These are phyloP conservation scores for Thera obeliscata DNA, from an alignment of 2,888 invertebrate genomes.

Conservation along the genomic window DNA sequence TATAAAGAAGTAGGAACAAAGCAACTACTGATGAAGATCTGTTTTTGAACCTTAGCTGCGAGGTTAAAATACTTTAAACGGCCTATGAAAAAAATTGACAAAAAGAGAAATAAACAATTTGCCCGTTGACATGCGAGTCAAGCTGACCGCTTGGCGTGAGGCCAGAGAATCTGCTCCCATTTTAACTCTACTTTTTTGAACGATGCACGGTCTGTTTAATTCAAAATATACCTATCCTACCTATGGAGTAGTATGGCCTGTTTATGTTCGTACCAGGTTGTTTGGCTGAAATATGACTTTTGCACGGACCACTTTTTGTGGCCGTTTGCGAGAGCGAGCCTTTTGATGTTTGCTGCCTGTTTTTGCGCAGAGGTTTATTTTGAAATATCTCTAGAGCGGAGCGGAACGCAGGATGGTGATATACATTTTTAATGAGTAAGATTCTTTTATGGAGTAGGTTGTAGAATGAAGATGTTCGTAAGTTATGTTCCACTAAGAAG, in stretches of 20 bases:
- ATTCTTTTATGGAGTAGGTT: conserved; percentile 3
- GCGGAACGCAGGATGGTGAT: conserved; percentile 6
- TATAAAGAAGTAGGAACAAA: too few relatives aligned
- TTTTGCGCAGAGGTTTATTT: conserved; percentile 32
- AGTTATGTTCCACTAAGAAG: background rate
- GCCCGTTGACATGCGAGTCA: conserved; percentile 45
- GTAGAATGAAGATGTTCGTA: background rate
- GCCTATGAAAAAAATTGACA: conserved; percentile 24
- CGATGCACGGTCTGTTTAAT: conserved; percentile 47
- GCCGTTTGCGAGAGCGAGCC: conserved; percentile 42
- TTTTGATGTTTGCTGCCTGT: conserved; percentile 46
- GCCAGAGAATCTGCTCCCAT: conserved; percentile 55
- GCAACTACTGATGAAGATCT: too few relatives aligned
- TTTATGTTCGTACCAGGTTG: conserved; percentile 43
- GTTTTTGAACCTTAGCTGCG: background rate
- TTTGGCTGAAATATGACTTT: conserved; percentile 51
- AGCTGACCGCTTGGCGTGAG: conserved; percentile 55
- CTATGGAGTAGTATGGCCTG: conserved; percentile 15
- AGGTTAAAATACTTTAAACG: background rate
- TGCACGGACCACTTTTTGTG: conserved; percentile 47
- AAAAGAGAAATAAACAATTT: conserved; percentile 46
- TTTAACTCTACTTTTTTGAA: conserved; percentile 57
- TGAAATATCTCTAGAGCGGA: conserved; percentile 23
- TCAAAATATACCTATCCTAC: conserved; percentile 35
- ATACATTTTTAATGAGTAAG: conserved; percentile 20